These are phyloP conservation scores for Drosophila paulistorum DNA, from an alignment of 1,140 invertebrate genomes.

Conservation along the genomic window DNA sequence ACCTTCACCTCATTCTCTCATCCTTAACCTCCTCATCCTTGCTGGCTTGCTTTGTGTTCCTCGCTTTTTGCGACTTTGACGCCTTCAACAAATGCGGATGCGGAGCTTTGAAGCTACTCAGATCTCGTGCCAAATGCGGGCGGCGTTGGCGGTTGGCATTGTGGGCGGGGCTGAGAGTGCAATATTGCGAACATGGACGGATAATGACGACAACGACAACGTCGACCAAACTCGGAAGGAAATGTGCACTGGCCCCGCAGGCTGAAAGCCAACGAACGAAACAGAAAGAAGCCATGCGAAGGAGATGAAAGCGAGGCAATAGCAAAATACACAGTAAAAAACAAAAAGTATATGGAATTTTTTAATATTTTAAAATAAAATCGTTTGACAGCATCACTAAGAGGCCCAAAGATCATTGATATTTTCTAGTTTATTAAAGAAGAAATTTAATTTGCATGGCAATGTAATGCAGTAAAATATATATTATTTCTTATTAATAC, in stretches of 20 bases:
- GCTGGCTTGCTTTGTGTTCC: not conserved
- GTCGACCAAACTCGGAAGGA: slow-evolving; percentile 56
- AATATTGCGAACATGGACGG: slow-evolving; percentile 78
- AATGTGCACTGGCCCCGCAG: slow-evolving; percentile 67
- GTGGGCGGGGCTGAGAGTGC: slow-evolving; percentile 66
- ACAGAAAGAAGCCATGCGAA: not conserved
- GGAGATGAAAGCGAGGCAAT: not conserved
- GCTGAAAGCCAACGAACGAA: slow-evolving; percentile 24
- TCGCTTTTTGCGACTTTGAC: slow-evolving; percentile 43
- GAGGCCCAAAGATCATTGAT: too few relatives aligned
- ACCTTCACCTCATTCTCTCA: not conserved
- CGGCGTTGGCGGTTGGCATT: slow-evolving; percentile 29
- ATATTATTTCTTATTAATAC: too few relatives aligned
- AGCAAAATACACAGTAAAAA: not conserved
- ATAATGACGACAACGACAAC: slow-evolving; percentile 71
- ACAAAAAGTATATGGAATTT: too few relatives aligned
- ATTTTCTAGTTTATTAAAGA: too few relatives aligned
- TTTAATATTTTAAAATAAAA: too few relatives aligned
- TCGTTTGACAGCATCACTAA: too few relatives aligned
- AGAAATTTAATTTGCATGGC: too few relatives aligned
- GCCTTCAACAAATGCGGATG: slow-evolving; percentile 58
- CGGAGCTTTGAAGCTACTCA: slow-evolving; percentile 20
- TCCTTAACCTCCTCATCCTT: slow-evolving; percentile 21
- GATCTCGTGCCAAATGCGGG: slow-evolving; percentile 56
- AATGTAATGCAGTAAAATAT: too few relatives aligned